Percentiles rank a stretch among this genome's conserved stretches.
Conservation (phyloP, 2,113 vertebrate species). For the Podarcis cretensis region DNA sequence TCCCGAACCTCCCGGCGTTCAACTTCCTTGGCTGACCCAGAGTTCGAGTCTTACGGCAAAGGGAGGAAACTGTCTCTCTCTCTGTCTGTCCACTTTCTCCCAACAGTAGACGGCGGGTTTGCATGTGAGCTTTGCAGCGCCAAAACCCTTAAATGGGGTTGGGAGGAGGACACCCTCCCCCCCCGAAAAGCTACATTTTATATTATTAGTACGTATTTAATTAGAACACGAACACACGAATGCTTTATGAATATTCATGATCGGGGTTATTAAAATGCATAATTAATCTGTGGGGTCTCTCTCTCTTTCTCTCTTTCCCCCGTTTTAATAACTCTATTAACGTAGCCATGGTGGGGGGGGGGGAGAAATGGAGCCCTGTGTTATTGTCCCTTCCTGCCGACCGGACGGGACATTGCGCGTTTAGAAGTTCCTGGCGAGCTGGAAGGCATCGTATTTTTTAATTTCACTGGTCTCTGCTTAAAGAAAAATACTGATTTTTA, state of each 20-base stretch:
- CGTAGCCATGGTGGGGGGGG: constrained; percentile 16
- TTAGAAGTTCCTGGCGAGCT: too few species aligned
- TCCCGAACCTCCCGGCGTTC: too few species aligned
- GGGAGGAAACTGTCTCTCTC: too few species aligned
- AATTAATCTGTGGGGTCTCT: constrained; percentile 64
- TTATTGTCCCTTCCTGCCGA: too few species aligned
- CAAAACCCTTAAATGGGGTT: neutral
- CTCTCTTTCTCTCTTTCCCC: neutral
- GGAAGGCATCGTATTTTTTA: too few species aligned
- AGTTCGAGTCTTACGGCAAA: too few species aligned
- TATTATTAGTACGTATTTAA: constrained; percentile 76
- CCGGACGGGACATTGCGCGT: too few species aligned
- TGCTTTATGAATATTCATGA: constrained; percentile 78
- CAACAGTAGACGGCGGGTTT: neutral
- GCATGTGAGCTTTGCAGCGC: fast-evolving
- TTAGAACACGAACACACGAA: constrained; percentile 64
- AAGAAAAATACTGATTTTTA: too few species aligned
- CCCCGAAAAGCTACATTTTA: constrained; percentile 60
- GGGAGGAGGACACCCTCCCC: neutral
- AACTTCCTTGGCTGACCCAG: too few species aligned
- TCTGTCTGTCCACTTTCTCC: too few species aligned
- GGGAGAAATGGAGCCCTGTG: too few species aligned
- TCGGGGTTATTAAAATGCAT: constrained; percentile 74
- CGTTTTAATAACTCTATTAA: constrained; percentile 73
- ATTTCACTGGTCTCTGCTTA: too few species aligned